Evolutionary conservation across 2,888 invertebrate genomes (phyloP).

Genomic region (Diadromus collaris): DNA sequence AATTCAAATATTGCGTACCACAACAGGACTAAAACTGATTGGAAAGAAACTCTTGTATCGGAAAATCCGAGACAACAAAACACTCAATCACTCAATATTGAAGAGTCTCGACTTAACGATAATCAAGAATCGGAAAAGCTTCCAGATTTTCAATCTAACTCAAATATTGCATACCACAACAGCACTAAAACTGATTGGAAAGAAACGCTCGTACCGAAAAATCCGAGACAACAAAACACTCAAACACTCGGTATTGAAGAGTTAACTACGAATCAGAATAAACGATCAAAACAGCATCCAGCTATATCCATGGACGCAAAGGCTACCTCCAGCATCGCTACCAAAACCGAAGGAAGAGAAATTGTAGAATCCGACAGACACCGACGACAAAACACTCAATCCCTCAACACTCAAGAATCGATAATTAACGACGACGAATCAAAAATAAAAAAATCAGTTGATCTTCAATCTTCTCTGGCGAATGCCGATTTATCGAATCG

Average conservation of each 20-base stretch:
- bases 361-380: neutral
- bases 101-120: neutral
- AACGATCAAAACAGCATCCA: neutral
- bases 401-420: neutral
- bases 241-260: neutral
- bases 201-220: neutral
- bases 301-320: too few species aligned
- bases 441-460: neutral
- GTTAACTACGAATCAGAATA: neutral
- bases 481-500: too few species aligned
- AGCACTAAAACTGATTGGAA: neutral
- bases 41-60: neutral
- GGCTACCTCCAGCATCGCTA: too few species aligned
- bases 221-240: neutral
- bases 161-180: too few species aligned
- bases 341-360: neutral
- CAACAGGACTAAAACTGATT: neutral
- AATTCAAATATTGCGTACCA: neutral
- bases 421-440: neutral
- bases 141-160: too few species aligned
- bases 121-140: neutral
- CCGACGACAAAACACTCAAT: neutral
- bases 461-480: too few species aligned
- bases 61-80: neutral
- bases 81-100: neutral